Evolutionary conservation across 2,797 vertebrate genomes (phyloP).

Genomic region (Mallotus villosus): DNA sequence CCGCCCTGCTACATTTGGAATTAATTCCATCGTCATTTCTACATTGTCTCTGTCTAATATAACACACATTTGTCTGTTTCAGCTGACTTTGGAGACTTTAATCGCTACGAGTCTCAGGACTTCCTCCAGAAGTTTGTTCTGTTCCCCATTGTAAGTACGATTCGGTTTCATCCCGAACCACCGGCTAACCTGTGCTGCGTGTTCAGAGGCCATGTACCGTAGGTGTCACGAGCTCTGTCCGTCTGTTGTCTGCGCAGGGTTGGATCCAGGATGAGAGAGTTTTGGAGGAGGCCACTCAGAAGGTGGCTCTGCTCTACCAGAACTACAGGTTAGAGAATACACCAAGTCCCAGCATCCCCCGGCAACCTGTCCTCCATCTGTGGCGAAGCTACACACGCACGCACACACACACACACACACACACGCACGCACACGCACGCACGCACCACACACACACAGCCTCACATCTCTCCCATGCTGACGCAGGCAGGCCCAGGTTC

Average conservation of each 20-base stretch:
- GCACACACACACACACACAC: not conserved
- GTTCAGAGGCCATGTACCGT: too few species aligned
- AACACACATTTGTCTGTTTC: constrained; percentile 21
- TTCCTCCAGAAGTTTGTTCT: constrained; percentile 96
- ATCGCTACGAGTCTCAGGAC: constrained; percentile 95
- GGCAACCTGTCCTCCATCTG: constrained; percentile 1
- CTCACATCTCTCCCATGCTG: not conserved
- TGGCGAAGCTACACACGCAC: not conserved
- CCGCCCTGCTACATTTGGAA: not conserved
- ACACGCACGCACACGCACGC: not conserved
- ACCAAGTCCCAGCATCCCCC: constrained; percentile 9
- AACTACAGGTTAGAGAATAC: constrained; percentile 84
- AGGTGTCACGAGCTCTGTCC: not conserved
- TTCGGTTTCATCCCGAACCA: too few species aligned
- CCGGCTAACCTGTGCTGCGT: too few species aligned
- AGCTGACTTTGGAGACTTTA: constrained; percentile 99
- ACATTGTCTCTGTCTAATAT: constrained; percentile 1
- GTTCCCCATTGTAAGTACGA: constrained; percentile 90
- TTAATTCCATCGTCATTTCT: not conserved
- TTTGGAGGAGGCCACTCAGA: constrained; percentile 94
- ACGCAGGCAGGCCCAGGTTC: not conserved
- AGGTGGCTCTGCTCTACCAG: constrained; percentile 93
- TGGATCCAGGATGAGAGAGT: constrained; percentile 97
- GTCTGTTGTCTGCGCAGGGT: constrained; percentile 70
- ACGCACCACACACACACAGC: not conserved